phyloP scores from a whole-genome alignment of 1,140 invertebrate species.

The Antheraea pernyi region DNA sequence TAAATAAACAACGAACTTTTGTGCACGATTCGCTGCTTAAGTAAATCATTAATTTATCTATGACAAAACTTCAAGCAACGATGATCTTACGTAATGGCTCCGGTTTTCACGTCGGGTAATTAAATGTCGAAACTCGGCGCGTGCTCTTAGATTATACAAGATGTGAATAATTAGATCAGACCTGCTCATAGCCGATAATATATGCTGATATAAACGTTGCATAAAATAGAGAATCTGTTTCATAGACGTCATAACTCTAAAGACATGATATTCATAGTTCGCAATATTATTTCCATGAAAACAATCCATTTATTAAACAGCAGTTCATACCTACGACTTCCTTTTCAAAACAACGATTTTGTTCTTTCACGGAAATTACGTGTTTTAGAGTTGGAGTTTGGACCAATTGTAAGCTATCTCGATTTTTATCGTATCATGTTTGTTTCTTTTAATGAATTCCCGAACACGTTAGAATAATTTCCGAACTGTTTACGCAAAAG shows the following conservation, averaged over 20 bases:
- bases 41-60: slow-evolving; percentile 15
- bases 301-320: too few species aligned
- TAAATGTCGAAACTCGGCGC: slow-evolving; percentile 29
- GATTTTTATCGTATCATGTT: too few species aligned
- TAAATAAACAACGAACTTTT: slow-evolving; percentile 1
- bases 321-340: too few species aligned
- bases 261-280: neutral
- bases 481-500: too few species aligned
- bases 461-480: too few species aligned
- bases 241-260: neutral
- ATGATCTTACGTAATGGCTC: slow-evolving; percentile 24
- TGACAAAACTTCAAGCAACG: slow-evolving; percentile 20
- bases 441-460: too few species aligned
- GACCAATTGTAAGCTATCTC: too few species aligned
- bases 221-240: neutral
- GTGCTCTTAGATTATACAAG: slow-evolving; percentile 28
- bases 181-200: neutral
- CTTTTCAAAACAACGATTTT: too few species aligned
- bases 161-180: slow-evolving; percentile 25
- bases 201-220: neutral
- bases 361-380: too few species aligned
- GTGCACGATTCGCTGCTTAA: slow-evolving; percentile 9
- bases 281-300: too few species aligned
- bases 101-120: slow-evolving; percentile 20
- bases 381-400: too few species aligned